phyloP scores from a whole-genome alignment of 1,140 invertebrate genomes.

The Drosophila tristis region DNA sequence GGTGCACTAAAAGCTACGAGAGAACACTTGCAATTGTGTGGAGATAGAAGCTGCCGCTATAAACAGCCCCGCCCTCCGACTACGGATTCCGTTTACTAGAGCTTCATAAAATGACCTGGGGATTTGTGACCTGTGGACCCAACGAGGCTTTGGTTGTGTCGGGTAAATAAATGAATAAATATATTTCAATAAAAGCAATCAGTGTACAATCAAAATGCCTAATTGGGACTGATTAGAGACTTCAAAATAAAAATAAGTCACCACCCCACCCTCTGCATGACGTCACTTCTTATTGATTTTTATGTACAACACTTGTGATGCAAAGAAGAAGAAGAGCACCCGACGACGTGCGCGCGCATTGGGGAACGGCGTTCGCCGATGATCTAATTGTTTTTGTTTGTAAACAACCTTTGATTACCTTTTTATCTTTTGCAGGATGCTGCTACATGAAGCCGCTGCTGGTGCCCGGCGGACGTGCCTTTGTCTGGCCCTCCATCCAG shows the following conservation, averaged over 20 bases:
- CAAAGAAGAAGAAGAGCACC: conserved; percentile 22
- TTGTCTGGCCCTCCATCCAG: conserved; percentile 98
- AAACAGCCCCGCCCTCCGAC: conserved; percentile 1
- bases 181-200: not conserved
- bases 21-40: too few species aligned
- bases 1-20: too few species aligned
- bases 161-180: conserved; percentile 87
- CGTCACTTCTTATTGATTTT: conserved; percentile 77
- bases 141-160: conserved; percentile 98
- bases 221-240: conserved; percentile 2
- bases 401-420: conserved; percentile 48
- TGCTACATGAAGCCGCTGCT: conserved; percentile 95
- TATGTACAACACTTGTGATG: conserved; percentile 44
- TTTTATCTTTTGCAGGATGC: conserved; percentile 88
- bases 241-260: conserved; percentile 23
- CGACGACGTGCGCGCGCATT: conserved; percentile 54
- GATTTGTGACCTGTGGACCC: conserved; percentile 98
- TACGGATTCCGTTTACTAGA: not conserved
- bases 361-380: conserved; percentile 42
- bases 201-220: not conserved
- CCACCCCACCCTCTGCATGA: conserved; percentile 58
- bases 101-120: conserved; percentile 89
- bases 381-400: conserved; percentile 46
- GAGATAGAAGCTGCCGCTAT: not conserved
- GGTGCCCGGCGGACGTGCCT: conserved; percentile 97